Evolutionary conservation across 2,113 vertebrate species (phyloP).

Genomic region (Cromileptes altivelis): DNA sequence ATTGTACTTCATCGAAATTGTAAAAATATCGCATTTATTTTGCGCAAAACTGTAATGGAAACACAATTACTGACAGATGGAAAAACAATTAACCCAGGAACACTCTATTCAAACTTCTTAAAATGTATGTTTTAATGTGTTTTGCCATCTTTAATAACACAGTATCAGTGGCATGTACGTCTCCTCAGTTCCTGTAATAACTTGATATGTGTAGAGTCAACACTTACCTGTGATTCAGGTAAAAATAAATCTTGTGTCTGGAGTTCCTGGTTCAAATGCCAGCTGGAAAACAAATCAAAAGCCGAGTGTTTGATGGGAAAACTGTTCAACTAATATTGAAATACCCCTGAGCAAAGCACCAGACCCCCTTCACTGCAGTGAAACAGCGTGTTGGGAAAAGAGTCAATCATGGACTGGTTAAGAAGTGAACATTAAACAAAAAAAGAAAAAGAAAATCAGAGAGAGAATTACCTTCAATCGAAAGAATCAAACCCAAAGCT

Average conservation of each 20-base stretch:
- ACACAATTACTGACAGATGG: no score
- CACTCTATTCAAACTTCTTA: no score
- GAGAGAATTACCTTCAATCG: conserved; percentile 50
- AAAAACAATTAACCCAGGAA: neutral
- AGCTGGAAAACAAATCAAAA: conserved; percentile 1
- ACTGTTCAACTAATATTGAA: conserved; percentile 18
- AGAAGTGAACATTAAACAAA: conserved; percentile 56
- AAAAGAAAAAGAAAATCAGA: neutral
- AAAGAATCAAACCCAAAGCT: conserved; percentile 52
- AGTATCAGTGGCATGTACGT: no score
- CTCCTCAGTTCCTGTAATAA: no score
- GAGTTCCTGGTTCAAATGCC: conserved; percentile 18
- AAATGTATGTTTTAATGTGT: no score
- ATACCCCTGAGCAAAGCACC: neutral
- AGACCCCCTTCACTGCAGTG: neutral
- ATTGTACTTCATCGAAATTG: no score
- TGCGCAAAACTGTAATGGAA: no score
- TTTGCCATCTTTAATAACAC: no score
- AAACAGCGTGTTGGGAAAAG: conserved; percentile 4
- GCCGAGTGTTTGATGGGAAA: conserved; percentile 9
- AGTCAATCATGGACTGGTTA: conserved; percentile 15
- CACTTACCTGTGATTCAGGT: neutral
- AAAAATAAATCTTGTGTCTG: neutral
- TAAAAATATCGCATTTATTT: no score
- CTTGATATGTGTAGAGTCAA: no score